Base-by-base conservation (phyloP, 2,888 invertebrate genomes). In the Thera britannica region DNA sequence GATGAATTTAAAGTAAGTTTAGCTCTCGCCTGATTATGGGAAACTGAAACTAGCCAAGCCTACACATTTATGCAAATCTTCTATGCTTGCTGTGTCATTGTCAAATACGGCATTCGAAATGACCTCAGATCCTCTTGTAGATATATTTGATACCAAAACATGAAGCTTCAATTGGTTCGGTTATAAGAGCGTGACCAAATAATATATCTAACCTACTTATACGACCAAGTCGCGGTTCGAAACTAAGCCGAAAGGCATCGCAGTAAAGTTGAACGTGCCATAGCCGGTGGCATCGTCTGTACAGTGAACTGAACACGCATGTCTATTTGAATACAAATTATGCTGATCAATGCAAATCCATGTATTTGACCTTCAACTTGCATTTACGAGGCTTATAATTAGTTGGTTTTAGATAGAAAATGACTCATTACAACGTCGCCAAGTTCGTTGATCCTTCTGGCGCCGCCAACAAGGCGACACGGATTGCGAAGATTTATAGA, bases 361-460 rank as follows among this genome's bases (percentile, higher is more conserved):
- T 72, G 77, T 79, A n/a, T 63, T 36, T 72, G 79, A 77, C 83
- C 83, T 84, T 83, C 80, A 82, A 79, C 75, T 78, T 74, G 70
- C 52, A n/a, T 59, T 63, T 46, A 34, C 36, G 38, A 52, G 34
- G 62, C 55, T 35, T 35, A 5, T 41, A 41, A 41, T 44, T 58
- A 9, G 72, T 61, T 67, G 65, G 64, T 74, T 76, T 72, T 75
- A 74, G 75, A 73, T 52, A 34, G 34, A 34, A 76, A 76, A 77
- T 82, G 79, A 82, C 49, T 82, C 82, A 82, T 69, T 74, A 72
- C 61, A 64, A 41, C 62, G 75, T 72, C 75, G 71, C 67, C 60
- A 62, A 69, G 68, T 72, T 66, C 74, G 72, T 73, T 74, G 75
- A 68, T 69, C 79, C 67, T 71, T 44, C 64, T 67, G 77, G 76